Base-by-base conservation (phyloP, 2,113 vertebrate genomes). In the Pelvicachromis taeniatus region DNA sequence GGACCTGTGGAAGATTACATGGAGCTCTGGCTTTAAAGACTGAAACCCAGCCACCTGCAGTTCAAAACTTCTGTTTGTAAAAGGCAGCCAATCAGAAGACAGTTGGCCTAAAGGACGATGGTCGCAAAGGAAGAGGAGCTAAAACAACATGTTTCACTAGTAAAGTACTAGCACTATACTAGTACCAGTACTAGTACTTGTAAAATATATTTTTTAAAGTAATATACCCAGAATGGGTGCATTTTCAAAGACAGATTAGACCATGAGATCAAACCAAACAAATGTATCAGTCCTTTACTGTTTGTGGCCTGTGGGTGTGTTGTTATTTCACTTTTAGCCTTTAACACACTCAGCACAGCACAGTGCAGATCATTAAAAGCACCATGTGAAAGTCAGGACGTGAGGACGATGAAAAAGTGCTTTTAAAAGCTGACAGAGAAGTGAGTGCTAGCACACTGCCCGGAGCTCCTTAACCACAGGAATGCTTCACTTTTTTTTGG, bases 371-470 rank as follows among this genome's bases (percentile, higher is more conserved):
- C 70, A 85, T 91, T 84, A 81, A 81, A 85, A 85, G 21, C 31
- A 59, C 21, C 3, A 17, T 77, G 81, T 86, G 54, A 84, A 65
- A 16, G 35, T n/a, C 33, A 17, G 33, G 13, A 59, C 10, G 5
- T 12, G 63, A 82, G 80, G 40, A 53, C 40, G 54, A 75, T 16
- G 59, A 86, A 58, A 55, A 84, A 85, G 80, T 17, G 52, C 48
- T n/a, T 82, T 86, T 75, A 87, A 88, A 85, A 81, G 85, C 82
- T 73, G 78, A 73, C 70, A 63, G 81, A 82, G 73, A 85, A 80
- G 48, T 33, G 54, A 83, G 82, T 59, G 79, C 86, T 73, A 9
- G 70, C 70, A 21, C 59, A 55, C 75, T 4, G 91, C 89, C 88
- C 4, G 9, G 45, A 83, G 85, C 91, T 87, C 75, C 59, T 80